These are phyloP conservation scores for Cheilinus undulatus DNA, from an alignment of 2,113 vertebrate genomes.

Conservation along the genomic window DNA sequence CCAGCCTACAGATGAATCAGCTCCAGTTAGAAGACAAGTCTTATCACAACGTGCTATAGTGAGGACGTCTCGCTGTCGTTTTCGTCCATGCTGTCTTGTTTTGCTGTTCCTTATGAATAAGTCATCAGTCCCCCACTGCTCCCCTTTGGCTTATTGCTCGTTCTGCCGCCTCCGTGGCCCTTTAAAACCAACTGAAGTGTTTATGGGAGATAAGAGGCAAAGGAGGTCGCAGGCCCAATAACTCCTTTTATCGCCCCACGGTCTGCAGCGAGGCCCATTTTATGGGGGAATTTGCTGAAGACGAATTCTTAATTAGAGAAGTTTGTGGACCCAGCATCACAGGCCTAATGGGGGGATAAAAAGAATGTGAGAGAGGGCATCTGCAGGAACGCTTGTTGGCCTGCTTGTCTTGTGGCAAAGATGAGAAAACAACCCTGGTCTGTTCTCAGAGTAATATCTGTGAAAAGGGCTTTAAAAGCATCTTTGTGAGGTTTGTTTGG, in stretches of 20 bases:
- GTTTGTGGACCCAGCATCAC: slow-evolving; percentile 70
- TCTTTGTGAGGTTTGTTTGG: slow-evolving; percentile 31
- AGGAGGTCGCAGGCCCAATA: slow-evolving; percentile 79
- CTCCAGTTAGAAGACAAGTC: slow-evolving; percentile 30
- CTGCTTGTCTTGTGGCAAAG: slow-evolving; percentile 22
- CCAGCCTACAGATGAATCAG: slow-evolving; percentile 42
- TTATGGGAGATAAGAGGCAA: slow-evolving; percentile 83
- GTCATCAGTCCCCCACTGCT: slow-evolving; percentile 65
- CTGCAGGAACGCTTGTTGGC: slow-evolving; percentile 30
- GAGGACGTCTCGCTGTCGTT: slow-evolving; percentile 59
- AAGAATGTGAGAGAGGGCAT: slow-evolving; percentile 50
- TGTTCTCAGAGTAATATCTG: slow-evolving; percentile 36
- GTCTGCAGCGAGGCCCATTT: slow-evolving; percentile 68
- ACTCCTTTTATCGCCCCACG: slow-evolving; percentile 76
- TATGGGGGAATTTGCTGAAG: slow-evolving; percentile 71
- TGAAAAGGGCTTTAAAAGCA: slow-evolving; percentile 19
- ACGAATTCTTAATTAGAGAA: slow-evolving; percentile 82
- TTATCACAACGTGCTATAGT: slow-evolving; percentile 49
- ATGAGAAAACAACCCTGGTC: slow-evolving; percentile 31
- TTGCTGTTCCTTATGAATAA: slow-evolving; percentile 76
- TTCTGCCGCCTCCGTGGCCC: slow-evolving; percentile 57
- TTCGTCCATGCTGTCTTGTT: slow-evolving; percentile 69
- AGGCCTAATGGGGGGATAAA: slow-evolving; percentile 65
- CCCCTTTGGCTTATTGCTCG: slow-evolving; percentile 70
- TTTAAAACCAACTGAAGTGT: slow-evolving; percentile 82